These are phyloP conservation scores for Anseranas semipalmata DNA, from an alignment of 2,113 vertebrate species.

Conservation along the genomic window DNA sequence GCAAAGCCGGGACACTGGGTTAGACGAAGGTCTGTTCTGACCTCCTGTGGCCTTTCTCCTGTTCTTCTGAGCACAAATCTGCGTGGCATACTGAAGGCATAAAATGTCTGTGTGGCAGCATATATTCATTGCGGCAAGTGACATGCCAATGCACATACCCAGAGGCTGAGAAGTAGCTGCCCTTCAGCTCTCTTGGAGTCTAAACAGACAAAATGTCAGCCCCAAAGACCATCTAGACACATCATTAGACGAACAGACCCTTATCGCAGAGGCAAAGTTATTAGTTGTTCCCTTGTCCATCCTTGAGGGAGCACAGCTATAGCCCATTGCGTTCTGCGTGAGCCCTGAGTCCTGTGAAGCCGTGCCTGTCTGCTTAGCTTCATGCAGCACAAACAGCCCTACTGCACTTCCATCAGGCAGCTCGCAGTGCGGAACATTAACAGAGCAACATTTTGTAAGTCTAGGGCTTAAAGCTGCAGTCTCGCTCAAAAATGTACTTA, in stretches of 20 bases:
- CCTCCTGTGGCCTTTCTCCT: neutral
- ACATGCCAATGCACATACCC: neutral
- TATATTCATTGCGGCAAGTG: neutral
- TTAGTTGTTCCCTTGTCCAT: neutral
- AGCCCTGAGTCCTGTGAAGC: neutral
- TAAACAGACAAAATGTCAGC: neutral
- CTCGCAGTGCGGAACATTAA: neutral
- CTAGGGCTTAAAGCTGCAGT: neutral
- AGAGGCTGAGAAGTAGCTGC: neutral
- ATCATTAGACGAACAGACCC: neutral
- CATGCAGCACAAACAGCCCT: neutral
- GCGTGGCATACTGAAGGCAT: neutral
- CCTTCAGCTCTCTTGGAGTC: neutral
- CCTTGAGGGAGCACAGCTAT: neutral
- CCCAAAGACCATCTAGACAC: neutral
- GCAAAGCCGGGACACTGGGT: fast-evolving
- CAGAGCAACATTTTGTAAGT: neutral
- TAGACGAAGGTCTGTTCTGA: neutral
- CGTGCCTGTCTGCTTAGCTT: neutral
- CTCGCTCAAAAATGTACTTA: neutral
- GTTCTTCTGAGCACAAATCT: neutral
- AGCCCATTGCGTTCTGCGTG: neutral
- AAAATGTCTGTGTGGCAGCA: neutral
- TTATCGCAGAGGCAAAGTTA: neutral
- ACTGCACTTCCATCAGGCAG: neutral